Conservation (phyloP, 2,113 vertebrate species). For the Hemicordylus capensis region DNA sequence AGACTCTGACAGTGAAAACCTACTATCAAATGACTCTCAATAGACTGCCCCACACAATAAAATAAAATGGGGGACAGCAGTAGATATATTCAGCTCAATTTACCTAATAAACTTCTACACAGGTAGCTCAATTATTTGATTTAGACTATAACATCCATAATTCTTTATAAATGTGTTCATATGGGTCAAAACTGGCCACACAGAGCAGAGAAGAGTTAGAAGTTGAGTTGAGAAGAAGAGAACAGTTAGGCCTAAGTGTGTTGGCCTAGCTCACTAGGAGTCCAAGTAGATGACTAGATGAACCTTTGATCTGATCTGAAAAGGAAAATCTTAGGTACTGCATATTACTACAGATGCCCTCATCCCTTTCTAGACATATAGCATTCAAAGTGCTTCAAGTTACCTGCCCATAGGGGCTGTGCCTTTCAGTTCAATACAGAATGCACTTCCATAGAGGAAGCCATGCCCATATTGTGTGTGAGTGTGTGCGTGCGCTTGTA, state of each 20-base stretch:
- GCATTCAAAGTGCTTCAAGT: neutral
- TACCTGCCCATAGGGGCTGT: neutral
- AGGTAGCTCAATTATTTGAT: neutral
- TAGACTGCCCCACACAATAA: neutral
- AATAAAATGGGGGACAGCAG: neutral
- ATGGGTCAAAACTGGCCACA: neutral
- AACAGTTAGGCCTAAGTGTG: neutral
- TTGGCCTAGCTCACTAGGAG: no score
- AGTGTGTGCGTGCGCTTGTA: no score
- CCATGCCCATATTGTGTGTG: no score
- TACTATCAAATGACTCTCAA: neutral
- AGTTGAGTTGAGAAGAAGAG: neutral
- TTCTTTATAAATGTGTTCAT: neutral
- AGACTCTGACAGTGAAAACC: neutral
- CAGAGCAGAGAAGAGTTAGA: no score
- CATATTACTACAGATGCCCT: neutral
- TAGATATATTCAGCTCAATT: neutral
- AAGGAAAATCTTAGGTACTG: conserved; percentile 17
- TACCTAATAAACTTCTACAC: no score
- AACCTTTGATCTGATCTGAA: neutral
- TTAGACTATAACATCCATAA: conserved; percentile 7
- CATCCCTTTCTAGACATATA: no score
- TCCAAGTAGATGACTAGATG: neutral
- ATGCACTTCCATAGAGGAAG: neutral
- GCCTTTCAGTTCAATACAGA: neutral